Evolutionary conservation across 2,797 vertebrate genomes (phyloP).

Genomic region (Bufotes viridis): DNA sequence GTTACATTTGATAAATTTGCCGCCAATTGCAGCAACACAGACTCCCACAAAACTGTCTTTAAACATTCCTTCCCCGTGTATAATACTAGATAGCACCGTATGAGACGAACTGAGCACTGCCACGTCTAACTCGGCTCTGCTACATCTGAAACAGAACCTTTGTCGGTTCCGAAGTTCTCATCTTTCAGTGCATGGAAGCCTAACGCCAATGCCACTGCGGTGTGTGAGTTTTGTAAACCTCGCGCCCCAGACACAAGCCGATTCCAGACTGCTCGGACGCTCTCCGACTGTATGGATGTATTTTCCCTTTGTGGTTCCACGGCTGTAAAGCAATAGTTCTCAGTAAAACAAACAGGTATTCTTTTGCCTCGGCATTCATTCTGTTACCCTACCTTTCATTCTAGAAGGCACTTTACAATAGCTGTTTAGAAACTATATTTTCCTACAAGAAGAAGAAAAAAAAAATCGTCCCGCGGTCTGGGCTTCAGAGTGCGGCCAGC

Average conservation of each 20-base stretch:
- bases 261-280: background rate
- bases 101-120: too few relatives aligned
- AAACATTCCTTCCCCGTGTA: too few relatives aligned
- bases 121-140: background rate
- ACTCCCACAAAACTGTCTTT: too few relatives aligned
- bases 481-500: slow-evolving; percentile 64
- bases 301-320: slow-evolving; percentile 59
- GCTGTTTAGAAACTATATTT: slow-evolving; percentile 68
- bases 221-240: slow-evolving; percentile 33
- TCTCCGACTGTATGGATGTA: slow-evolving; percentile 31
- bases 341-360: slow-evolving; percentile 64
- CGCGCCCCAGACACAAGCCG: background rate
- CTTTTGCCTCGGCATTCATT: slow-evolving; percentile 58
- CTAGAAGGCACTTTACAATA: slow-evolving; percentile 45
- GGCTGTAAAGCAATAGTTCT: slow-evolving; percentile 60
- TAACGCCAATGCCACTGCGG: background rate
- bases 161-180: background rate
- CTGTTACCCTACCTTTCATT: slow-evolving; percentile 58
- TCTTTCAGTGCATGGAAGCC: background rate
- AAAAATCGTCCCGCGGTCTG: slow-evolving; percentile 41
- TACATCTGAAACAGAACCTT: background rate
- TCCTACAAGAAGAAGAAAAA: slow-evolving; percentile 45
- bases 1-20: too few relatives aligned
- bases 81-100: too few relatives aligned
- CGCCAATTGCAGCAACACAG: too few relatives aligned